These are phyloP conservation scores for Myotis brandtii DNA, from an alignment of 2,113 vertebrate species.

Conservation along the genomic window DNA sequence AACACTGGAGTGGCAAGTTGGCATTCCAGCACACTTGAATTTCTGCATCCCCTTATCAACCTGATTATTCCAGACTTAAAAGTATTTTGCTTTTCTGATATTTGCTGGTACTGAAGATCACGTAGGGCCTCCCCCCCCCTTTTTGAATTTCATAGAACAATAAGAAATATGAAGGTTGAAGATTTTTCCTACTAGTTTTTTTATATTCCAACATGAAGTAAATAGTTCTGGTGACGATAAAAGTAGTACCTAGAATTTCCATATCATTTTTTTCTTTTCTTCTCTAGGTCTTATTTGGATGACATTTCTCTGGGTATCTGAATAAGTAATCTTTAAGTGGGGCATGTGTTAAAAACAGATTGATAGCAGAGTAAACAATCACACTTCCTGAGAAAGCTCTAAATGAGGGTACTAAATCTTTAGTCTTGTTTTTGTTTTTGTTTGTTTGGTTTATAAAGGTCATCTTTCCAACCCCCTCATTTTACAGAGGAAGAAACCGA, in stretches of 20 bases:
- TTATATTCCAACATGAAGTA: background rate
- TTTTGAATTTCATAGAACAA: slow-evolving; percentile 9
- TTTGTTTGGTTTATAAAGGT: slow-evolving; percentile 63
- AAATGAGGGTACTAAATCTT: background rate
- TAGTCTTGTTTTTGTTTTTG: slow-evolving; percentile 16
- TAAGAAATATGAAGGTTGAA: slow-evolving; percentile 40
- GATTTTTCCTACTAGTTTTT: slow-evolving; percentile 32
- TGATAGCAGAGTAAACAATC: background rate
- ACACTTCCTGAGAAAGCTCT: background rate
- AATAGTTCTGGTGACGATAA: slow-evolving; percentile 33
- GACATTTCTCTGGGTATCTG: background rate
- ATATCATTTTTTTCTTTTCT: background rate
- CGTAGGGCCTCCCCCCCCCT: background rate
- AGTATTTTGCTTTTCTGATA: slow-evolving; percentile 40
- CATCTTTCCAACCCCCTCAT: background rate
- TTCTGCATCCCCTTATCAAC: slow-evolving; percentile 4
- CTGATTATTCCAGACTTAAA: slow-evolving; percentile 31
- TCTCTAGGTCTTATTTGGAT: background rate
- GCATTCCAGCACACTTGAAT: slow-evolving; percentile 58
- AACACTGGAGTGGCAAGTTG: slow-evolving; percentile 40
- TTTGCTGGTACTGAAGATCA: slow-evolving; percentile 48
- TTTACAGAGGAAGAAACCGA: background rate
- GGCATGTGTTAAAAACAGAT: slow-evolving; percentile 13
- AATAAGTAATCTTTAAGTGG: background rate
- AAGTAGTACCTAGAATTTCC: slow-evolving; percentile 15